Conservation (phyloP, 2,797 vertebrate species). For the Pteronotus mesoamericanus region DNA sequence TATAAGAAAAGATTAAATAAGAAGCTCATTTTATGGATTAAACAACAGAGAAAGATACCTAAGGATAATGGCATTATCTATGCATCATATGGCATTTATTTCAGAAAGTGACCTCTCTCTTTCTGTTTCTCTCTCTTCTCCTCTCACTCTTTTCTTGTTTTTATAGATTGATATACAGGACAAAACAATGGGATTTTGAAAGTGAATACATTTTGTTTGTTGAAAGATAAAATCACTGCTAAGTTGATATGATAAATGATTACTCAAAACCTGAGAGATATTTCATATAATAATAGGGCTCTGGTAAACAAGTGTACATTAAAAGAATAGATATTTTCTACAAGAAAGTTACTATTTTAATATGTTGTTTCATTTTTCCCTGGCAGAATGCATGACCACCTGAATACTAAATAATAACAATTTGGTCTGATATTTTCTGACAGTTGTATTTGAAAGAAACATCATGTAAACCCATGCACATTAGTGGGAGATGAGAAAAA, state of each 20-base stretch:
- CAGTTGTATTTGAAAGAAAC: constrained; percentile 57
- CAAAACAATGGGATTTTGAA: neutral
- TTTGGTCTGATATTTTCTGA: constrained; percentile 49
- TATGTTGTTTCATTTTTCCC: constrained; percentile 16
- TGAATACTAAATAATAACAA: constrained; percentile 57
- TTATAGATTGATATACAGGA: neutral
- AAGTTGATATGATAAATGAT: constrained; percentile 40
- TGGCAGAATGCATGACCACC: constrained; percentile 14
- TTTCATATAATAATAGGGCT: constrained; percentile 28
- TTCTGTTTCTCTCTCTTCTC: fast-evolving
- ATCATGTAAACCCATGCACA: constrained; percentile 43
- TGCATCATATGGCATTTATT: neutral
- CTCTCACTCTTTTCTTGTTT: neutral
- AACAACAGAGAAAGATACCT: neutral
- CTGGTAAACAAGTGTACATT: constrained; percentile 26
- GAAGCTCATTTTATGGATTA: neutral
- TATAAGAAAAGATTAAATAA: neutral
- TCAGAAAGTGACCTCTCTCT: neutral
- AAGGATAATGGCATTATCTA: neutral
- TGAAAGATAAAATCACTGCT: constrained; percentile 40
- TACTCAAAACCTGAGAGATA: constrained; percentile 4
- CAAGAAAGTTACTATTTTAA: neutral
- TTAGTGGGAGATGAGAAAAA: constrained; percentile 48
- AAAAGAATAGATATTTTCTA: constrained; percentile 25
- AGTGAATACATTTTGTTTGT: neutral